Percentiles rank a stretch among this genome's conserved stretches.
Evolutionary conservation across 1,140 invertebrate species (phyloP).

Genomic region (Drosophila fuyamai): DNA sequence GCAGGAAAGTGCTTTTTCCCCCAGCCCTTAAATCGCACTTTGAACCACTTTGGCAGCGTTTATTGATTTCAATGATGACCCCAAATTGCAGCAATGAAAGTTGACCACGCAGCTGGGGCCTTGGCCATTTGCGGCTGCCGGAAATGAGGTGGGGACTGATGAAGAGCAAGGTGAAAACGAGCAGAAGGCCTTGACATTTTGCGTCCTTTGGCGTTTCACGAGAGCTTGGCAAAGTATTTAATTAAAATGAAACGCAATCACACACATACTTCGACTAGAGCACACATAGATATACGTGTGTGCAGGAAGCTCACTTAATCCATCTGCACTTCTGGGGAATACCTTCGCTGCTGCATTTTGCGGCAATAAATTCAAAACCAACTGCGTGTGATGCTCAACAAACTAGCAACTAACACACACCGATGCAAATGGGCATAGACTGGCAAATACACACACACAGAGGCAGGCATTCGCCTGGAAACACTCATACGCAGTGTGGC

Average conservation of each 20-base stretch:
- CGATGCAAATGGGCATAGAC: constrained; percentile 26
- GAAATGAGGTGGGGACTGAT: neutral
- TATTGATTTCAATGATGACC: constrained; percentile 59
- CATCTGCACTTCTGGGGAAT: constrained; percentile 68
- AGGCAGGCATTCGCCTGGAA: constrained; percentile 5
- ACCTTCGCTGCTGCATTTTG: constrained; percentile 57
- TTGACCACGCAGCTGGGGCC: constrained; percentile 22
- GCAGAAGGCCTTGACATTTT: constrained; percentile 43
- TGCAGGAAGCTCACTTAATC: constrained; percentile 59
- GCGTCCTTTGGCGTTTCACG: constrained; percentile 25
- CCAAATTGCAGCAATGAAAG: constrained; percentile 54
- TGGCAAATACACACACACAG: constrained; percentile 10
- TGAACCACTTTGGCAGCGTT: constrained; percentile 46
- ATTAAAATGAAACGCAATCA: constrained; percentile 69
- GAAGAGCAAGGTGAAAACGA: constrained; percentile 18
- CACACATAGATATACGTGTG: constrained; percentile 4
- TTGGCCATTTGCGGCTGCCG: constrained; percentile 16
- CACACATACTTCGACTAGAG: constrained; percentile 8
- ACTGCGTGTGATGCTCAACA: constrained; percentile 70
- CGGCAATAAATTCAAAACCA: constrained; percentile 71
- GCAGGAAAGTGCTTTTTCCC: constrained; percentile 17
- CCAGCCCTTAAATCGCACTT: constrained; percentile 34
- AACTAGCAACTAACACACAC: constrained; percentile 71
- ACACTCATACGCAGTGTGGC: constrained; percentile 41
- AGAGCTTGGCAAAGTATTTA: constrained; percentile 58